Evolutionary conservation across 2,797 vertebrate genomes (phyloP).

Genomic region (Psittacula echo): DNA sequence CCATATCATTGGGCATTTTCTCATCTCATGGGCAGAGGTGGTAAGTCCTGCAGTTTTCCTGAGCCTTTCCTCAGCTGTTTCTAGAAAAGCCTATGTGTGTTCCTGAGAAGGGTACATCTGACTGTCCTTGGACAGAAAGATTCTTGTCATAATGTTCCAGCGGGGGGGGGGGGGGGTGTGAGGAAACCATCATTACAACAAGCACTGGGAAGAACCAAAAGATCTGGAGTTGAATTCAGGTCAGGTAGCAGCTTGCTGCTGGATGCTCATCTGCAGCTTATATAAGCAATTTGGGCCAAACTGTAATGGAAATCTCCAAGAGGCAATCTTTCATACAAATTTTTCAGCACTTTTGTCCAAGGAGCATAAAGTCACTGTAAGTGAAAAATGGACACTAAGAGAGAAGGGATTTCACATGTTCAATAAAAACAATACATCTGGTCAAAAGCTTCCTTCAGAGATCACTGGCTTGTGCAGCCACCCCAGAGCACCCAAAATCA

Average conservation of each 20-base stretch:
- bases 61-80: not conserved
- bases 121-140: not conserved
- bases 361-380: not conserved
- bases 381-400: conserved; percentile 8
- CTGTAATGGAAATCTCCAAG: conserved; percentile 36
- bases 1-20: not conserved
- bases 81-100: not conserved
- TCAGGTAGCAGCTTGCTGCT: conserved; percentile 35
- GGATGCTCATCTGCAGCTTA: conserved; percentile 43
- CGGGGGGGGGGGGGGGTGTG: no score
- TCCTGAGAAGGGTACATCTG: not conserved
- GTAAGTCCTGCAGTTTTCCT: not conserved
- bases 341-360: conserved; percentile 24
- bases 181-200: not conserved
- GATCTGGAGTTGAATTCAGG: conserved; percentile 48
- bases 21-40: not conserved
- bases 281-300: conserved; percentile 10
- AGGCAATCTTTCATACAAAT: conserved; percentile 11
- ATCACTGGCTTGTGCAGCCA: not conserved
- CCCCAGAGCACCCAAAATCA: not conserved
- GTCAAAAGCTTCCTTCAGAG: not conserved
- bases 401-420: not conserved
- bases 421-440: not conserved
- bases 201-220: not conserved
- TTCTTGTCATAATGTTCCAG: not conserved